phyloP scores from a whole-genome alignment of 2,888 invertebrate species.

The Pediacus dermestoides region DNA sequence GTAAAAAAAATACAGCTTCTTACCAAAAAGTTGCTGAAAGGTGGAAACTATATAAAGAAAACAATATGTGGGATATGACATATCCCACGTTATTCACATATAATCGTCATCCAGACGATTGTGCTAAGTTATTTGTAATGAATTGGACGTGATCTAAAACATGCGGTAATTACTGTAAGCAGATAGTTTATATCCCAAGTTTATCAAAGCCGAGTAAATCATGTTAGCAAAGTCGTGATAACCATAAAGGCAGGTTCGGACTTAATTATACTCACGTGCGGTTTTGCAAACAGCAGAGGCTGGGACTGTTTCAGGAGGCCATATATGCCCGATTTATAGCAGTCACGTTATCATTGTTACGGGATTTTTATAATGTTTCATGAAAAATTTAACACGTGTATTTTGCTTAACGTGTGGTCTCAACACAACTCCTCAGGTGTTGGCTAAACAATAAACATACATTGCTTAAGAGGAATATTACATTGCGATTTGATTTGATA shows the following conservation, averaged over 20 bases:
- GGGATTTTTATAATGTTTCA: slow-evolving; percentile 29
- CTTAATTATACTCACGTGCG: slow-evolving; percentile 50
- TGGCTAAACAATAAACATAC: background rate
- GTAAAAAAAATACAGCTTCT: no score
- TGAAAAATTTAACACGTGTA: slow-evolving; percentile 35
- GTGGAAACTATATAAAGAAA: no score
- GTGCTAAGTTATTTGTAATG: slow-evolving; percentile 12
- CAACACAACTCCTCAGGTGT: slow-evolving; percentile 4
- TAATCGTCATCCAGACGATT: slow-evolving; percentile 13
- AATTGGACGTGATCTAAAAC: slow-evolving; percentile 32
- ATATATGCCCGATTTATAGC: slow-evolving; percentile 42
- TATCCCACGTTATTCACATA: no score
- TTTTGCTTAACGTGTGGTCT: slow-evolving; percentile 33
- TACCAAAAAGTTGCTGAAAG: no score
- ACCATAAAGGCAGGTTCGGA: slow-evolving; percentile 46
- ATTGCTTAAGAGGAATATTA: no score
- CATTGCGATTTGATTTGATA: no score
- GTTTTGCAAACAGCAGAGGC: slow-evolving; percentile 40
- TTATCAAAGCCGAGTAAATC: slow-evolving; percentile 48
- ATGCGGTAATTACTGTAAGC: slow-evolving; percentile 38
- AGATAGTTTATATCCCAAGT: slow-evolving; percentile 46
- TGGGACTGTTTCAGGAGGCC: slow-evolving; percentile 36
- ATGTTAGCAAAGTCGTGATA: slow-evolving; percentile 46
- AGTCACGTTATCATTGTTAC: slow-evolving; percentile 44
- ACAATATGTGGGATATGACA: no score